phyloP scores from a whole-genome alignment of 1,140 invertebrate genomes.

The Caenorhabditis latens region DNA sequence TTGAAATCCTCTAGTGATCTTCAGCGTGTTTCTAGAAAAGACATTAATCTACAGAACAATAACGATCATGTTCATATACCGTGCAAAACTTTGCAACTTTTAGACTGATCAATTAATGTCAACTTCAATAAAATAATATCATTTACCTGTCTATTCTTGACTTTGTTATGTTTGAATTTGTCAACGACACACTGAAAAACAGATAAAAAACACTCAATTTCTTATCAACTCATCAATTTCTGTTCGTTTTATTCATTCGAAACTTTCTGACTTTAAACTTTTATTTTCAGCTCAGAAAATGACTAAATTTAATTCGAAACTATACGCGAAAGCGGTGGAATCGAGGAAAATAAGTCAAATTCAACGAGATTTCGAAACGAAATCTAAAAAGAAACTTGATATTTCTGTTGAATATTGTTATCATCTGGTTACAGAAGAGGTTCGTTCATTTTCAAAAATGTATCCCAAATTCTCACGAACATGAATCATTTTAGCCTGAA shows the following conservation, averaged over 20 bases:
- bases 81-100: not conserved
- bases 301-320: slow-evolving; percentile 19
- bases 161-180: slow-evolving; percentile 28
- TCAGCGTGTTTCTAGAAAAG: too few species aligned
- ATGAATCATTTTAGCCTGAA: not conserved
- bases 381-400: slow-evolving; percentile 7
- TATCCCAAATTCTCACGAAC: not conserved
- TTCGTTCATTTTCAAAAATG: not conserved
- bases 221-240: slow-evolving; percentile 19
- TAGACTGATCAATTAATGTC: not conserved
- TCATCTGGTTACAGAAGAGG: slow-evolving; percentile 13
- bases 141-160: slow-evolving; percentile 18
- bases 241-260: not conserved
- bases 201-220: not conserved
- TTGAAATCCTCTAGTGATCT: too few species aligned
- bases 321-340: not conserved
- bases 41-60: too few species aligned
- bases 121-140: not conserved
- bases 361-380: slow-evolving; percentile 38
- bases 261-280: not conserved
- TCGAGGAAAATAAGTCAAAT: not conserved
- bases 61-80: too few species aligned
- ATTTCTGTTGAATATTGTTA: slow-evolving; percentile 36
- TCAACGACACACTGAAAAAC: slow-evolving; percentile 41
- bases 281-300: not conserved